These are phyloP conservation scores for Mugil cephalus DNA, from an alignment of 2,113 vertebrate species.

Conservation along the genomic window DNA sequence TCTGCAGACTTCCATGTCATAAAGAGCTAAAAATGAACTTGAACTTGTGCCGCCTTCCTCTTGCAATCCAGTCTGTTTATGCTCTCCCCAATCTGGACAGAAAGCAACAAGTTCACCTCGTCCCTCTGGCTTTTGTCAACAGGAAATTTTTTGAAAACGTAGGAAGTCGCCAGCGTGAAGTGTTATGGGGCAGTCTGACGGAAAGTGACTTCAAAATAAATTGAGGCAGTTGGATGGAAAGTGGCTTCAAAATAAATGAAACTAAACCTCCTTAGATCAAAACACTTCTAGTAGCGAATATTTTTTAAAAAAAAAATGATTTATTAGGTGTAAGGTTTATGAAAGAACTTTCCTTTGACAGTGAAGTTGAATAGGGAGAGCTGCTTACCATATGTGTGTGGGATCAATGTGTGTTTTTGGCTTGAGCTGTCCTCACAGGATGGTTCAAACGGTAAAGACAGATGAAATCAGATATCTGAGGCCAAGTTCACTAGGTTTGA, in stretches of 20 bases:
- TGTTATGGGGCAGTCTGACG: background rate
- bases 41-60: background rate
- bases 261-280: background rate
- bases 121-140: slow-evolving; percentile 9
- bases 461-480: background rate
- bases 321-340: background rate
- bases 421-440: slow-evolving; percentile 28
- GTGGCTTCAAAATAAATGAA: too few relatives aligned
- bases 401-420: slow-evolving; percentile 37
- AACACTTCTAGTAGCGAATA: slow-evolving; percentile 7
- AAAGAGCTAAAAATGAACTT: slow-evolving; percentile 3
- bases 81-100: slow-evolving; percentile 22
- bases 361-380: slow-evolving; percentile 7
- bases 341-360: slow-evolving; percentile 17
- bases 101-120: background rate
- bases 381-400: slow-evolving; percentile 49
- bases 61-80: slow-evolving; percentile 11
- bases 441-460: background rate
- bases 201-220: background rate
- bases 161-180: background rate
- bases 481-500: slow-evolving; percentile 16
- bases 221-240: background rate
- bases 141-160: background rate
- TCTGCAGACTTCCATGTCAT: background rate
- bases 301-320: slow-evolving; percentile 23